A percentile compares a stretch with the other conserved stretches of the same genome.
These are phyloP conservation scores for Sylvicola fuscatus DNA, from an alignment of 2,888 invertebrate species.

Conservation along the genomic window DNA sequence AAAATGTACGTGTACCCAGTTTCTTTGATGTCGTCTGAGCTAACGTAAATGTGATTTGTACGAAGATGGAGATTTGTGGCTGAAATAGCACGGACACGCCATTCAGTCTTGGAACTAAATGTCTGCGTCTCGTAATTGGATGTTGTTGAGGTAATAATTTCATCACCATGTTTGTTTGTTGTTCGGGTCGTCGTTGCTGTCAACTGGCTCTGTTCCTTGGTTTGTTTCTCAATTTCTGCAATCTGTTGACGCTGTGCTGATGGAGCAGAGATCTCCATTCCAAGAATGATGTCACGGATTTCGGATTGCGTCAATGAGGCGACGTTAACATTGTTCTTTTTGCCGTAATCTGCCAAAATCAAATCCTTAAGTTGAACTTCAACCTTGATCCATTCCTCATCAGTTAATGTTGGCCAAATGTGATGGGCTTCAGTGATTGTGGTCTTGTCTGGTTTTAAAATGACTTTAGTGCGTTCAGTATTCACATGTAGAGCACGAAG, in stretches of 20 bases:
- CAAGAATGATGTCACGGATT: constrained; percentile 96
- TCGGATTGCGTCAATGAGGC: constrained; percentile 98
- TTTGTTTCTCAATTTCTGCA: constrained; percentile 99
- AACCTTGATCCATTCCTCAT: constrained; percentile 99
- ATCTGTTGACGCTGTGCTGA: constrained; percentile 98
- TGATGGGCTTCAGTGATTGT: constrained; percentile 98
- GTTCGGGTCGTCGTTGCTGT: constrained; percentile 97
- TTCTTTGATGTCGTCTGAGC: constrained; percentile 98
- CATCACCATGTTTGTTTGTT: constrained; percentile 98
- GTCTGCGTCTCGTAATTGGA: constrained; percentile 98
- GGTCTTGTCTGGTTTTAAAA: constrained; percentile 96
- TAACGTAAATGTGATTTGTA: constrained; percentile 98
- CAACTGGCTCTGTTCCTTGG: constrained; percentile 94
- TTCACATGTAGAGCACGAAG: constrained; percentile 94
- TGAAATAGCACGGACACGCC: constrained; percentile 95
- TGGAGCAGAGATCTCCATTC: constrained; percentile 99
- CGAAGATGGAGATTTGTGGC: constrained; percentile 93
- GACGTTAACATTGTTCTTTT: constrained; percentile 99
- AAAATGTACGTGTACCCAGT: constrained; percentile 92
- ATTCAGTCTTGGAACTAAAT: constrained; percentile 96
- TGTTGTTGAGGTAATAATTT: constrained; percentile 97
- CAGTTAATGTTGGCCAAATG: constrained; percentile 95
- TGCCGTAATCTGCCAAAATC: constrained; percentile 97
- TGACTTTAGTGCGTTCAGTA: constrained; percentile 96
- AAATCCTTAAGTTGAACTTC: constrained; percentile 97